Base-by-base conservation (phyloP, 1,140 invertebrate genomes). In the Conus betulinus region DNA sequence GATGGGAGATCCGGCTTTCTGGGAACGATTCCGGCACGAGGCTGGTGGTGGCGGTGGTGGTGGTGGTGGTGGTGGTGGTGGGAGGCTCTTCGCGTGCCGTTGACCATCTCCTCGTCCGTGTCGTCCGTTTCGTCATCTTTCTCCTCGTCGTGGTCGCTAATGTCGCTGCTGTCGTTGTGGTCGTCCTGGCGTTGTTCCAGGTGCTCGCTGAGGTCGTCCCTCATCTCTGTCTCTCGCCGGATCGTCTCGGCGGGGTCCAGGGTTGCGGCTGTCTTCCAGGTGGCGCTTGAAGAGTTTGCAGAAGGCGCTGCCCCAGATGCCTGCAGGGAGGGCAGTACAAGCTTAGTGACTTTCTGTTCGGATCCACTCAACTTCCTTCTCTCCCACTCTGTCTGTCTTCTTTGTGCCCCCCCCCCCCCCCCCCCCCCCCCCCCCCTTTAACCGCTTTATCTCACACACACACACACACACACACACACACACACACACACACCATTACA, bases 261-360 rank as follows among this genome's bases (percentile, higher is more conserved):
- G 91, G 63, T 93, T 93, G 55, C 94, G 93, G 88, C 94, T 94
- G 81, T 94, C 93, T 6, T 94, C 93, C 25, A 96, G 89, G 23
- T 96, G 90, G 71, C 96, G 90, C 89, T 95, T 96, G 85, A 96
- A 96, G 8, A 96, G 93, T 52, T 96, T 96, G 83, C 95, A 95
- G 90, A 96, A 96, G 0, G 96, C 96, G 92, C 96, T 96, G 39
- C 96, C 96, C 96, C 96, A 96, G 76, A 96, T 93, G 79, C 96
- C 95, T 95, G 85, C 17, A 23, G 67, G 6, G 67, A 71, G 67
- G 57, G 57, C 8, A 4, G 15, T 60, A 15, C 8, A 60, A 60
- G 39, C 39, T 39, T 39, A 39, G 39, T 39, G 39, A 39, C 39
- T 0, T 39, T 39, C 39, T n/a, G 39, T 39, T 39, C 39, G 39